phyloP scores from a whole-genome alignment of 2,797 vertebrate species.

The Pangasius krempfi region DNA sequence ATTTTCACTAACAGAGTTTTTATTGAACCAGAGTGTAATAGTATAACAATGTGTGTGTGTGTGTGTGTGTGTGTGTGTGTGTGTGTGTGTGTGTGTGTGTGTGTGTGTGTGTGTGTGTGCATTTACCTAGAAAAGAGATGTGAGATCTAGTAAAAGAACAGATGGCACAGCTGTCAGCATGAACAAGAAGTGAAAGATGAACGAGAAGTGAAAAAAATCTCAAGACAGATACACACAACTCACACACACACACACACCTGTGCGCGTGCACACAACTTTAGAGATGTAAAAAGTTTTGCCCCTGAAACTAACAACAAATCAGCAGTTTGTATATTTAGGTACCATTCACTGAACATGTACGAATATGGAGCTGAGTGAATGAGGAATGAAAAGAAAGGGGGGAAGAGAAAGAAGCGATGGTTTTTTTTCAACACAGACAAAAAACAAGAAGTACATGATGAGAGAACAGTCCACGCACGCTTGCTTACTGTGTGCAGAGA shows the following conservation, averaged over 20 bases:
- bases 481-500: neutral
- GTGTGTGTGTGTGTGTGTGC: neutral
- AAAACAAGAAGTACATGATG: neutral
- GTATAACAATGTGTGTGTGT: too few species aligned
- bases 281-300: neutral
- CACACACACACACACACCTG: constrained; percentile 9
- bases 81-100: constrained; percentile 11
- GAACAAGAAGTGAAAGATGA: constrained; percentile 37
- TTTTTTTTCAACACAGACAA: neutral
- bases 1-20: too few species aligned
- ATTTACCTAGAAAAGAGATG: constrained; percentile 36
- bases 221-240: neutral
- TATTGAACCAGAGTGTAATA: too few species aligned
- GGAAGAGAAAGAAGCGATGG: neutral
- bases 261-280: neutral
- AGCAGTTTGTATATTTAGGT: neutral
- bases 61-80: constrained; percentile 7
- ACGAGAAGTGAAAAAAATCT: constrained; percentile 1
- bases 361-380: neutral
- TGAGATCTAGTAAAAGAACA: constrained; percentile 25
- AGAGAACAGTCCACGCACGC: constrained; percentile 53
- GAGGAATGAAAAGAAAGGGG: neutral
- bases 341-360: neutral
- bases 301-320: neutral
- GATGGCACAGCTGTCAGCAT: constrained; percentile 28